These are phyloP conservation scores for Ibycter americanus DNA, from an alignment of 2,797 vertebrate species.

Conservation along the genomic window DNA sequence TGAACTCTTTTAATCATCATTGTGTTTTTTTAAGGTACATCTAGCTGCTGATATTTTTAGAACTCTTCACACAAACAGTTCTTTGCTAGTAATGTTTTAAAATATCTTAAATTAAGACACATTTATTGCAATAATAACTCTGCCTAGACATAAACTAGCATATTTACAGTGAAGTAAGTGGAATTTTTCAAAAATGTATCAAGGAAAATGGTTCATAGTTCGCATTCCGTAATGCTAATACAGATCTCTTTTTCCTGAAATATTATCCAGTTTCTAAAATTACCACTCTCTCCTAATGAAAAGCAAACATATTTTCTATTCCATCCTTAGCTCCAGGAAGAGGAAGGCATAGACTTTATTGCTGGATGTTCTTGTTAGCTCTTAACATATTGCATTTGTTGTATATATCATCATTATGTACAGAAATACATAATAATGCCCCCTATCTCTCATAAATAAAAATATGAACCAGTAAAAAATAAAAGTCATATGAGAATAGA, in stretches of 20 bases:
- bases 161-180: neutral
- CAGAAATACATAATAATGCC: neutral
- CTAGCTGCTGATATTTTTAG: neutral
- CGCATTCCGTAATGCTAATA: neutral
- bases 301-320: neutral
- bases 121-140: constrained; percentile 7
- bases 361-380: neutral
- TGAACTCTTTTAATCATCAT: neutral
- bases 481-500: neutral
- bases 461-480: neutral
- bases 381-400: neutral
- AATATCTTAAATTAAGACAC: neutral
- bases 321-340: neutral
- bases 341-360: neutral
- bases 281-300: neutral
- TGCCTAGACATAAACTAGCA: neutral
- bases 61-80: neutral
- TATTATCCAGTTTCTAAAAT: neutral
- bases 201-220: neutral
- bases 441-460: neutral
- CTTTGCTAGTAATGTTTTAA: neutral
- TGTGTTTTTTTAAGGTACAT: neutral
- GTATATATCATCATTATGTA: neutral
- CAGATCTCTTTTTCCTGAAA: neutral
- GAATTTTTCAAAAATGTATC: neutral